Conservation (phyloP, 2,797 vertebrate genomes). For the Dromococcyx pavoninus region DNA sequence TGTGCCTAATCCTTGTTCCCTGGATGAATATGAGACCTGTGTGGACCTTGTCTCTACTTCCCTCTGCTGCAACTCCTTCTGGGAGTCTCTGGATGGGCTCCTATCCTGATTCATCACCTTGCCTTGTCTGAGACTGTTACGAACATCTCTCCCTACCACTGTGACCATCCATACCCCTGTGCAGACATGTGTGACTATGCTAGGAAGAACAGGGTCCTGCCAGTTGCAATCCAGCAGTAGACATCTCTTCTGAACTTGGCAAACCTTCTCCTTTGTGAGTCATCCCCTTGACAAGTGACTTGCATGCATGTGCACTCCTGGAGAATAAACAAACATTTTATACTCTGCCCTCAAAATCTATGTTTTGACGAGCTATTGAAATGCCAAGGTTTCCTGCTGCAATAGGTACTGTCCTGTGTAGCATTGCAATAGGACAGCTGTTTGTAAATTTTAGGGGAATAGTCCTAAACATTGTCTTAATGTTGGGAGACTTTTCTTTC, state of each 20-base stretch:
- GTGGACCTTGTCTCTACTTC: not conserved
- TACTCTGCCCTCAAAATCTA: not conserved
- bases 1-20: not conserved
- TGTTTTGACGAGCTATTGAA: not conserved
- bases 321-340: not conserved
- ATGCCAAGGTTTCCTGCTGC: not conserved
- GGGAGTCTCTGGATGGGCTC: not conserved
- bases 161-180: not conserved
- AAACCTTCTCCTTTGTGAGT: not conserved
- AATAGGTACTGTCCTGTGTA: not conserved
- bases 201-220: not conserved
- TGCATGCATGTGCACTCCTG: not conserved
- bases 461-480: not conserved
- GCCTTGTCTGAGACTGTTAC: not conserved
- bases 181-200: not conserved
- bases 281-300: not conserved
- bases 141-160: not conserved
- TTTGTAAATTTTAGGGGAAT: not conserved
- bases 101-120: not conserved
- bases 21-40: not conserved
- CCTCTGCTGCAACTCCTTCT: not conserved
- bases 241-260: not conserved
- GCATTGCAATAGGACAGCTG: not conserved
- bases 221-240: not conserved
- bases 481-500: not conserved